These are phyloP conservation scores for Chaenogobius annularis DNA, from an alignment of 2,113 vertebrate genomes.

Conservation along the genomic window DNA sequence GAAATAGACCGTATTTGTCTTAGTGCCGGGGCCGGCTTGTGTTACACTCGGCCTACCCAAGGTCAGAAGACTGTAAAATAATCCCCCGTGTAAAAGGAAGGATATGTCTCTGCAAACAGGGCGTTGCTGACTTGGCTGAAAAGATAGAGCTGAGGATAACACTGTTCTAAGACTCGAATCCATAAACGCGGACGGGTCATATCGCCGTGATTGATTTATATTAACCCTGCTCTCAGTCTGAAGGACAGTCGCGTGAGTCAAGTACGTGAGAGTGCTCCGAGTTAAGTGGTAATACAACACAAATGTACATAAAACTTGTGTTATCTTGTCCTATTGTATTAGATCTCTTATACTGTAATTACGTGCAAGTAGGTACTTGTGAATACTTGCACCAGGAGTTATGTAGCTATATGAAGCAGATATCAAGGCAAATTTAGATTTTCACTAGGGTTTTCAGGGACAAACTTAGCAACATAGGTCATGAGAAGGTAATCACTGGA, in stretches of 20 bases:
- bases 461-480: not conserved
- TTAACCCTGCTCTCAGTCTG: constrained; percentile 7
- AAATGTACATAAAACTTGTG: constrained; percentile 23
- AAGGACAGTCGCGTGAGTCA: constrained; percentile 5
- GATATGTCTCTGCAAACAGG: constrained; percentile 66
- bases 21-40: constrained; percentile 67
- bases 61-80: constrained; percentile 76
- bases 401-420: not conserved
- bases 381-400: not conserved
- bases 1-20: constrained; percentile 59
- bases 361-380: not conserved
- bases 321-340: constrained; percentile 35
- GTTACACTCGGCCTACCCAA: constrained; percentile 77
- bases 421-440: not conserved
- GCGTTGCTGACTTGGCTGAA: constrained; percentile 57
- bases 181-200: constrained; percentile 5
- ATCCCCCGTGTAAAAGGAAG: constrained; percentile 64
- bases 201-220: constrained; percentile 23
- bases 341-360: not conserved
- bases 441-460: not conserved
- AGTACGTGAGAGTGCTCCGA: constrained; percentile 10
- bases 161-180: constrained; percentile 31
- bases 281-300: constrained; percentile 3
- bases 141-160: constrained; percentile 27
- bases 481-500: not conserved